Evolutionary conservation across 2,888 invertebrate genomes (phyloP).

Genomic region (Lasius platythorax): DNA sequence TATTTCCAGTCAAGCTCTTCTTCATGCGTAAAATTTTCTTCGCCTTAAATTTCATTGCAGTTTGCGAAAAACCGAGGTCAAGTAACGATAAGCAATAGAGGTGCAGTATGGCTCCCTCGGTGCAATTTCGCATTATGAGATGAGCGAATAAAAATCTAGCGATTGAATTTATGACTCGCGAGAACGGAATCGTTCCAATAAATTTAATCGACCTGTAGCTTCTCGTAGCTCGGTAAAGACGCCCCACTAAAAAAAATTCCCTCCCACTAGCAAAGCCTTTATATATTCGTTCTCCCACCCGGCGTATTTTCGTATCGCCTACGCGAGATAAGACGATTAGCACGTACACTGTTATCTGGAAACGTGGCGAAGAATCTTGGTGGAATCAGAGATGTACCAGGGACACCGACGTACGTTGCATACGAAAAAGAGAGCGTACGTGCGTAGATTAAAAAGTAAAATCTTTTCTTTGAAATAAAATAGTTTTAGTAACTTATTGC

Average conservation of each 20-base stretch:
- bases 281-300: neutral
- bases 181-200: conserved; percentile 56
- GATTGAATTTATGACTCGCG: conserved; percentile 51
- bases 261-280: neutral
- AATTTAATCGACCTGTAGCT: conserved; percentile 71
- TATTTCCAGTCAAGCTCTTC: neutral
- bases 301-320: neutral
- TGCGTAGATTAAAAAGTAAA: conserved; percentile 30
- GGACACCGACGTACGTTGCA: neutral
- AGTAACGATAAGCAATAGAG: neutral
- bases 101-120: neutral
- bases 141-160: conserved; percentile 31
- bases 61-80: neutral
- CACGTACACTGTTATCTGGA: conserved; percentile 50
- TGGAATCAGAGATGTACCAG: neutral
- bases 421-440: conserved; percentile 1
- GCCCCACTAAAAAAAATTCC: neutral
- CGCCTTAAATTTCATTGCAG: neutral
- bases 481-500: neutral
- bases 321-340: conserved; percentile 58
- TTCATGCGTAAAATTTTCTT: neutral
- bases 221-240: conserved; percentile 15
- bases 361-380: conserved; percentile 22
- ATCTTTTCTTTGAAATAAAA: neutral
- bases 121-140: conserved; percentile 5